Conservation (phyloP, 2,888 invertebrate genomes). For the Melanophora roralis region DNA sequence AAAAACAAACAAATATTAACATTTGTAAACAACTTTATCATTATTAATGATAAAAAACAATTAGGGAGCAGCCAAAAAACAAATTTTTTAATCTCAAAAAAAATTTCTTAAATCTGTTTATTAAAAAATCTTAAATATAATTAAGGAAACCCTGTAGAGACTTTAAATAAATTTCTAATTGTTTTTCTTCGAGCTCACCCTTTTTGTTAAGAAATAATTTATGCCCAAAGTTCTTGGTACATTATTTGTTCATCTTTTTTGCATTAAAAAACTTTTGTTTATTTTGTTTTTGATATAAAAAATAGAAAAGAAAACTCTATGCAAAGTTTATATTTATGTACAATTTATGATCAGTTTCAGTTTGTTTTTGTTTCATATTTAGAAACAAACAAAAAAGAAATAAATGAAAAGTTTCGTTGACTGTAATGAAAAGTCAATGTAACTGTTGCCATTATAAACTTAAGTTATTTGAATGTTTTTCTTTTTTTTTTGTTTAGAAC, state of each 20-base stretch:
- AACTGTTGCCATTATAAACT: not conserved
- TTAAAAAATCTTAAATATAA: no score
- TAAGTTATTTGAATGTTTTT: not conserved
- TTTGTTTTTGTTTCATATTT: not conserved
- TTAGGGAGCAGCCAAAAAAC: not conserved
- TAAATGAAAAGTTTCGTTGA: slow-evolving; percentile 22
- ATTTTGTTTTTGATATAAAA: not conserved
- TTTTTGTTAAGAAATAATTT: not conserved
- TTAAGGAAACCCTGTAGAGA: no score
- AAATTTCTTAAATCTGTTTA: no score
- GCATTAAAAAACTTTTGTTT: not conserved
- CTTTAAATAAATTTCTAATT: no score
- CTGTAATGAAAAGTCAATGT: slow-evolving; percentile 26
- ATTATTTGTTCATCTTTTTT: slow-evolving; percentile 20
- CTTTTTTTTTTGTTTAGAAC: slow-evolving; percentile 16
- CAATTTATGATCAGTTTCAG: slow-evolving; percentile 28
- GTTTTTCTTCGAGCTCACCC: not conserved
- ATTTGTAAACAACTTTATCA: not conserved
- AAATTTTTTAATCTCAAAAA: not conserved
- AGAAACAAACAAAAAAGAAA: not conserved
- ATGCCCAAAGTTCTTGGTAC: not conserved
- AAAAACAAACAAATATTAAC: not conserved
- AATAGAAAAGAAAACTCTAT: no score
- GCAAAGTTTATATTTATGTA: slow-evolving; percentile 35
- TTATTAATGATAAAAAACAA: not conserved